Evolutionary conservation across 1,140 invertebrate genomes (phyloP).

Genomic region (Argopecten irradians): DNA sequence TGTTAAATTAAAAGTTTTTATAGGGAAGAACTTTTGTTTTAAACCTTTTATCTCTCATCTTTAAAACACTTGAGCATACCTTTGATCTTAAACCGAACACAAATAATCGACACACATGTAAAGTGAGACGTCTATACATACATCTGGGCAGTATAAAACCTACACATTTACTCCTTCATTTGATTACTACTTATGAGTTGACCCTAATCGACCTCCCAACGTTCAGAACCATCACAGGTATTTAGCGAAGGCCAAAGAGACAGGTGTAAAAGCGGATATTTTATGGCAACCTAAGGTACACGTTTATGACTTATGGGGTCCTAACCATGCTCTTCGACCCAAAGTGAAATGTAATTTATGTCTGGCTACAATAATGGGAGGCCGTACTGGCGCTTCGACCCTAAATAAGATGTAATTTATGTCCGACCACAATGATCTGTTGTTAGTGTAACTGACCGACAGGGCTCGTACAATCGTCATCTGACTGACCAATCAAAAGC

Average conservation of each 20-base stretch:
- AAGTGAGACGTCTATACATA: not conserved
- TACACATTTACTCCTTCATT: not conserved
- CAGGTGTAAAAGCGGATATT: not conserved
- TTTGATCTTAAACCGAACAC: not conserved
- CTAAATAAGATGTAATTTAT: slow-evolving; percentile 18
- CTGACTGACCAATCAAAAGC: slow-evolving; percentile 15
- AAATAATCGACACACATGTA: too few species aligned
- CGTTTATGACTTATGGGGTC: not conserved
- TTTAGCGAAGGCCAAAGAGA: not conserved
- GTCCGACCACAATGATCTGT: not conserved
- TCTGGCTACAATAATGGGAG: not conserved
- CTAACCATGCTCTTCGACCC: not conserved
- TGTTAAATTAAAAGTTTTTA: not conserved
- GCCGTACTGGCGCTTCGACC: not conserved
- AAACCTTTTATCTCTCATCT: not conserved
- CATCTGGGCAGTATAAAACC: not conserved
- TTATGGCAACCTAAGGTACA: not conserved
- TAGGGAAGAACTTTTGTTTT: not conserved
- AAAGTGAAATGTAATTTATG: slow-evolving; percentile 12
- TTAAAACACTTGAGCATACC: not conserved
- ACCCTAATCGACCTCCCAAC: not conserved
- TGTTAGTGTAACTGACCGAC: slow-evolving; percentile 15
- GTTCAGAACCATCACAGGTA: not conserved
- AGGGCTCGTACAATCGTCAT: not conserved
- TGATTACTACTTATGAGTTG: not conserved